Evolutionary conservation across 2,797 vertebrate species (phyloP).

Genomic region (Phaenicophaeus curvirostris): DNA sequence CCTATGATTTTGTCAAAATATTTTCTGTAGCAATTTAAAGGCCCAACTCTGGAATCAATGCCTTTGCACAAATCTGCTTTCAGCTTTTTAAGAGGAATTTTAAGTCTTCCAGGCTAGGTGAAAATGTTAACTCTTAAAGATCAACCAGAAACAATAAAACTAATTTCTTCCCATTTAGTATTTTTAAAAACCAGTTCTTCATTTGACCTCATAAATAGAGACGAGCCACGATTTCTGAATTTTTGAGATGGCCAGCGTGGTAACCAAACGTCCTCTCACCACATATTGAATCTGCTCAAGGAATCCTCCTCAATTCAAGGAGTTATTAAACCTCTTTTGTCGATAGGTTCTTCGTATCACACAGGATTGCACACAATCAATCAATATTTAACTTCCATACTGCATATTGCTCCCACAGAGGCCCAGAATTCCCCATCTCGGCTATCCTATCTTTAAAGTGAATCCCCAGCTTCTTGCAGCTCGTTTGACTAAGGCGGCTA

Average conservation of each 20-base stretch:
- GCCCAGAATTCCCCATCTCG: background rate
- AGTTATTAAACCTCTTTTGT: background rate
- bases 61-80: background rate
- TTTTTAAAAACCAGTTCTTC: background rate
- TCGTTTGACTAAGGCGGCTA: background rate
- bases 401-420: background rate
- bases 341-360: background rate
- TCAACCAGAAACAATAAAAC: background rate
- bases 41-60: background rate
- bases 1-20: background rate
- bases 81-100: background rate
- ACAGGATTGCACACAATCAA: background rate
- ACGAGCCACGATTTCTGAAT: background rate
- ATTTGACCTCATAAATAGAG: background rate
- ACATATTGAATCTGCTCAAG: background rate
- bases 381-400: constrained; percentile 4
- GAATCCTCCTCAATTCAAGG: background rate
- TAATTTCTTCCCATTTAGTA: background rate
- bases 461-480: constrained; percentile 17
- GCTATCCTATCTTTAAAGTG: background rate
- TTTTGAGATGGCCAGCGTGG: background rate
- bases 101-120: background rate
- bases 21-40: background rate
- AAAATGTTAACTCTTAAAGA: background rate
- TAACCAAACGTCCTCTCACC: background rate